Base-by-base conservation (phyloP, 2,888 invertebrate genomes). In the Harpagoxenus sublaevis region DNA sequence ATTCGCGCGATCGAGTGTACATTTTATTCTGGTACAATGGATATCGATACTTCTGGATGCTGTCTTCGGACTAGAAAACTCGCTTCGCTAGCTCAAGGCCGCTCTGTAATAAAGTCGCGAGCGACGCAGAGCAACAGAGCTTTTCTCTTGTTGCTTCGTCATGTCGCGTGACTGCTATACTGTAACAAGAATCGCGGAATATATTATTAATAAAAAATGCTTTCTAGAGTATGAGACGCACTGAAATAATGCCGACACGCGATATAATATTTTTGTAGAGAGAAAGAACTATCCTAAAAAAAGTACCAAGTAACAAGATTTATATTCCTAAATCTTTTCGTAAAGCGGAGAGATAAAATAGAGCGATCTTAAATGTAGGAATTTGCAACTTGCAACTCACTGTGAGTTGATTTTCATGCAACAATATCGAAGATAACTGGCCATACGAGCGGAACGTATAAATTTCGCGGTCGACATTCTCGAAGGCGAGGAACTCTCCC, bases 21-120 rank as follows among this genome's bases (percentile, higher is more conserved):
- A 78, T 84, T 89, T 89, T 89, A 89, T 89, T 89, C 89, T 86
- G 70, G 82, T 84, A 84, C 73, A 79, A 45, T 74, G 85, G 66
- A 81, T 83, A 86, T 89, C 87, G 88, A 87, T 89, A 87, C 81
- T 84, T 78, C 82, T 70, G 70, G 73, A 74, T 87, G 86, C 83
- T 87, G 88, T 88, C 88, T 89, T 86, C 77, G 82, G 83, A 75
- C 60, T 65, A 60, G 66, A 84, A 84, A 81, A 75, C 42, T 66
- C 63, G 60, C 53, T 55, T 57, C 71, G 65, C 66, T 65, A 53
- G 10, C 48, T 35, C 87, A 89, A 83, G 83, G 86, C 70, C 82
- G 35, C 9, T 68, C 15, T 31, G 48, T 35, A 55, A 48, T 18
- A 73, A 81, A 87, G 42, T 71, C 57, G 65, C 48, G 23, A 84